Base-by-base conservation (phyloP, 2,888 invertebrate genomes). In the Margaritifera margaritifera region DNA sequence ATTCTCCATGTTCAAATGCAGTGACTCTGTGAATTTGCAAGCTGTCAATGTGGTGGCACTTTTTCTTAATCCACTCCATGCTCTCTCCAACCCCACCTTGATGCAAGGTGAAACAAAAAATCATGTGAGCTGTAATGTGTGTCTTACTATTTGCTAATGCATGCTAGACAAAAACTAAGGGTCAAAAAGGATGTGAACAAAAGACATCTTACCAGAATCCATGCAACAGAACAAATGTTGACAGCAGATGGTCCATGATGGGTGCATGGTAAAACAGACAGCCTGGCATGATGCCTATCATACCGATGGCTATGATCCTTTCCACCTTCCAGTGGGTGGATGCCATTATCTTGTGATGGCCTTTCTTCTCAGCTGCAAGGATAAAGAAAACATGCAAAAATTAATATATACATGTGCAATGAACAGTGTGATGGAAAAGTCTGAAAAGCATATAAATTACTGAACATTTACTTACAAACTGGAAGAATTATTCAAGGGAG, bases 221-320 rank as follows among this genome's bases (percentile, higher is more conserved):
- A 82, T 91, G 90, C 51, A 90, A 84, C 67, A 89, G 87, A 24
- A 91, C 84, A 31, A 89, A 87, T 52, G 89, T 82, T 19, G 89
- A 84, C 31, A 91, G 80, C 52, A 87, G 77, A 63, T 84, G 87
- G 74, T 91, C 91, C 86, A 90, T 88, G 15, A 85, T 78, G 27
- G 90, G 86, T 54, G 86, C 87, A 74, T 90, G 90, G 65, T 87
- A 74, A 74, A 90, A 86, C 64, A 90, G 86, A 50, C 89, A 87
- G 6, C 87, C 85, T 15, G 91, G 91, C 79, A 91, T 86, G 52
- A 90, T 80, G 4, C 89, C 90, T 51, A 90, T 68, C 86, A 91
- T 88, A 56, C 86, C 86, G 31, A 88, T 83, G 24, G 90, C 88
- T 65, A 88, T 85, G 62, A 86, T 74, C 52, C 90, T 81, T 78